phyloP scores from a whole-genome alignment of 2,113 vertebrate genomes.

The Macroglossus sobrinus region DNA sequence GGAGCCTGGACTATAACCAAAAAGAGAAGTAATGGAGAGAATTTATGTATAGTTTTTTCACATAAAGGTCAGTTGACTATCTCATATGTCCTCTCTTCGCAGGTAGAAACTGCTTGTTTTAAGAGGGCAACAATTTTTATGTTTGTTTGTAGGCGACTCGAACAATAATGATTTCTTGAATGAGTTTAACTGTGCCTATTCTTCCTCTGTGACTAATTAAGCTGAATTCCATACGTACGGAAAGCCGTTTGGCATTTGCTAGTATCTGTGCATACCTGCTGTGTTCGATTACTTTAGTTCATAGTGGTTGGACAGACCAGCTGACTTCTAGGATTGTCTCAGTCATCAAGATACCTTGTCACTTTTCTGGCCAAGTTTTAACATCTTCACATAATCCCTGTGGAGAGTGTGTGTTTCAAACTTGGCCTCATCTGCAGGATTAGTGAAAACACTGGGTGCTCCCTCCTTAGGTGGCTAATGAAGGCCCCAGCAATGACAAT shows the following conservation, averaged over 20 bases:
- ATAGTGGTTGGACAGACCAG: constrained; percentile 38
- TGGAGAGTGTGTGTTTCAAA: constrained; percentile 20
- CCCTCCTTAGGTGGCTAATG: constrained; percentile 67
- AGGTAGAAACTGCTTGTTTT: constrained; percentile 22
- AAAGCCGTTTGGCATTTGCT: constrained; percentile 69
- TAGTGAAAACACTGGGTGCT: constrained; percentile 39
- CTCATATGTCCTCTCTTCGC: not conserved
- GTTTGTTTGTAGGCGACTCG: constrained; percentile 48
- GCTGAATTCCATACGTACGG: constrained; percentile 32
- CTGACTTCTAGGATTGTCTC: constrained; percentile 63
- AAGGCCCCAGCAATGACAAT: constrained; percentile 46
- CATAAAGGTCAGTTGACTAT: not conserved
- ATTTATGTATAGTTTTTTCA: not conserved
- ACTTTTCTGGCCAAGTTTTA: constrained; percentile 64
- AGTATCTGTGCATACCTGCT: constrained; percentile 50
- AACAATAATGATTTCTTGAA: constrained; percentile 57
- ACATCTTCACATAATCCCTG: constrained; percentile 55
- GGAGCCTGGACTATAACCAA: not conserved
- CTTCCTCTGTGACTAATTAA: constrained; percentile 70
- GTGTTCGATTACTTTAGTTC: constrained; percentile 63
- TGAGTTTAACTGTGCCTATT: constrained; percentile 58
- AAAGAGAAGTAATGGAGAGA: not conserved
- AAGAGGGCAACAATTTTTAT: not conserved
- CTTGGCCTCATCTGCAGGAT: constrained; percentile 47
- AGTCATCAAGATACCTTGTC: constrained; percentile 63